phyloP scores from a whole-genome alignment of 2,113 vertebrate species.

The Otus sunia region DNA sequence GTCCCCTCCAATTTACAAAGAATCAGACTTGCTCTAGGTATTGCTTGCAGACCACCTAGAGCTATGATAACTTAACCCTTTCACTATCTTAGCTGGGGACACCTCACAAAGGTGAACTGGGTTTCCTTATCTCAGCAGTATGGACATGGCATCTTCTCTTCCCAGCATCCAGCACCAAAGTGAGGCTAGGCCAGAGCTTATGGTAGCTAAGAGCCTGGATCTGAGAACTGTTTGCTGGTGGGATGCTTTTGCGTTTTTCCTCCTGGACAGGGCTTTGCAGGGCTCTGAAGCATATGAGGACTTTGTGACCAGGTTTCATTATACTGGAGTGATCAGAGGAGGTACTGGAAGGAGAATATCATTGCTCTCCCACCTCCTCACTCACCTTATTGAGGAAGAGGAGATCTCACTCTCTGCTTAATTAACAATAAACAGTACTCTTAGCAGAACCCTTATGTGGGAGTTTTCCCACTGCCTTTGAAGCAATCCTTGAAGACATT shows the following conservation, averaged over 20 bases:
- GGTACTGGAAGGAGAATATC: background rate
- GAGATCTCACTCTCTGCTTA: background rate
- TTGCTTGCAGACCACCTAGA: background rate
- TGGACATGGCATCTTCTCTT: background rate
- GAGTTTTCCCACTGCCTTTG: background rate
- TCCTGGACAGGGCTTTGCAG: background rate
- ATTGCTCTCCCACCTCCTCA: background rate
- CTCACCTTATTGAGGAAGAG: background rate
- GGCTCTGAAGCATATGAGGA: background rate
- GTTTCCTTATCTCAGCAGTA: background rate
- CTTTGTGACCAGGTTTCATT: background rate
- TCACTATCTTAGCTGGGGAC: background rate
- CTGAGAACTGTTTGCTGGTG: background rate
- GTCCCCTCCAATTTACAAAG: background rate
- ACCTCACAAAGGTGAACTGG: background rate
- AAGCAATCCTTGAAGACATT: background rate
- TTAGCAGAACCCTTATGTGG: background rate
- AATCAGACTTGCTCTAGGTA: background rate
- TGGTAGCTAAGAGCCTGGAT: background rate
- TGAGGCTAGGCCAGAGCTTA: background rate
- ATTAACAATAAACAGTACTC: background rate
- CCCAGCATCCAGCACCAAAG: background rate
- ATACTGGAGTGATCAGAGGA: background rate
- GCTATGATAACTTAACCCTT: background rate
- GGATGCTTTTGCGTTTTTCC: background rate